Percentiles rank a stretch among this genome's conserved stretches.
phyloP scores from a whole-genome alignment of 2,113 vertebrate genomes.

The Sterrhoptilus dennistouni region DNA sequence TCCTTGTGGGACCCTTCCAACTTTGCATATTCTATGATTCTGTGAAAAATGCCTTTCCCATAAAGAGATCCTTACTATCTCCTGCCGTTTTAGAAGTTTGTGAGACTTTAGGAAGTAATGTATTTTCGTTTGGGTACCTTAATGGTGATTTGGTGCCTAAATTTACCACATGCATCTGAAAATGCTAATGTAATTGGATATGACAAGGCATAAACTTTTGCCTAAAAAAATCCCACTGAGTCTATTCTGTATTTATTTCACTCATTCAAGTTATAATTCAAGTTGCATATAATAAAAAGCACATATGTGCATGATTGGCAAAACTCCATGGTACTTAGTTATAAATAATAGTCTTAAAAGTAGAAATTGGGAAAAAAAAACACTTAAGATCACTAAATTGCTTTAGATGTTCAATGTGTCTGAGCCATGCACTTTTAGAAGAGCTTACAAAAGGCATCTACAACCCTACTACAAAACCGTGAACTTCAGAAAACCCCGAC shows the following conservation, averaged over 20 bases:
- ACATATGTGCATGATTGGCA: rapidly evolving
- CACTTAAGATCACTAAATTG: neutral
- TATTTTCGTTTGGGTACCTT: neutral
- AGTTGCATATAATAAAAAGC: neutral
- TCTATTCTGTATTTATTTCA: neutral
- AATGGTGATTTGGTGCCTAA: neutral
- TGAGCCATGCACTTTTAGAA: neutral
- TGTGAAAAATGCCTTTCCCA: neutral
- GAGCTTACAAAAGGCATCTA: neutral
- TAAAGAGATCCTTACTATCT: neutral
- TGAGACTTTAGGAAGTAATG: neutral
- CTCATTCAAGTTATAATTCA: neutral
- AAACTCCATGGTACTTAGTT: neutral
- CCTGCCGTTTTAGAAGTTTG: neutral
- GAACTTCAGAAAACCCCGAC: neutral
- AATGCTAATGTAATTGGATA: neutral
- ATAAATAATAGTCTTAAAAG: neutral
- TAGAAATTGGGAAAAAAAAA: neutral
- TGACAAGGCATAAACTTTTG: neutral
- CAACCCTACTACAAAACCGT: neutral
- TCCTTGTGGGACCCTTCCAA: neutral
- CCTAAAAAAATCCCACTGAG: neutral
- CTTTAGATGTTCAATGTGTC: neutral
- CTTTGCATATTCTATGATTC: neutral
- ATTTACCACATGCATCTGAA: neutral